These are phyloP conservation scores for Piscicola geometra DNA, from an alignment of 2,888 invertebrate species.

Conservation along the genomic window DNA sequence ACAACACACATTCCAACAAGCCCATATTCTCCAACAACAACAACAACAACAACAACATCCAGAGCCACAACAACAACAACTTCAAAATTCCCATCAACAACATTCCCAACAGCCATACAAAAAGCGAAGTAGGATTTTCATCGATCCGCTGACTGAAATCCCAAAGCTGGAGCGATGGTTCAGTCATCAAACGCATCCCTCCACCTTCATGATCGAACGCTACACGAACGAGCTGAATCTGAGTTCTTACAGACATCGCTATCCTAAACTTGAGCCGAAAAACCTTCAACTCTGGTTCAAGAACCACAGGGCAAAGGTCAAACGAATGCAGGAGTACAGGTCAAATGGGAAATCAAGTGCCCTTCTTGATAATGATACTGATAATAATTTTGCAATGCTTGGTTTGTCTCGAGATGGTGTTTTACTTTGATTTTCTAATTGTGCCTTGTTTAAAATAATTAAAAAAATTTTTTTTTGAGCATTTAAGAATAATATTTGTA, in stretches of 20 bases:
- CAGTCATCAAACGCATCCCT: conserved; percentile 93
- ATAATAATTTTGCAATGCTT: too few species aligned
- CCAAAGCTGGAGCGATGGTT: conserved; percentile 73
- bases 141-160: conserved; percentile 98
- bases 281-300: conserved; percentile 99
- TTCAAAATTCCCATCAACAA: neutral
- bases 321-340: conserved; percentile 62
- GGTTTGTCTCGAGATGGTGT: too few species aligned
- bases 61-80: neutral
- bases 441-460: too few species aligned
- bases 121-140: conserved; percentile 94
- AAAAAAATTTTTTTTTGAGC: too few species aligned
- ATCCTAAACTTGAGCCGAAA: conserved; percentile 95
- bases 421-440: too few species aligned
- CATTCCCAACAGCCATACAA: conserved; percentile 60
- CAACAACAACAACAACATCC: neutral
- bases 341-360: too few species aligned
- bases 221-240: conserved; percentile 94
- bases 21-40: neutral
- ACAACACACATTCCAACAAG: neutral
- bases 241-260: conserved; percentile 95
- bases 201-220: conserved; percentile 91
- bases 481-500: too few species aligned
- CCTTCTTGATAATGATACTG: too few species aligned
- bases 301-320: conserved; percentile 95